phyloP scores from a whole-genome alignment of 2,888 invertebrate genomes.

The Gortyna flavago region DNA sequence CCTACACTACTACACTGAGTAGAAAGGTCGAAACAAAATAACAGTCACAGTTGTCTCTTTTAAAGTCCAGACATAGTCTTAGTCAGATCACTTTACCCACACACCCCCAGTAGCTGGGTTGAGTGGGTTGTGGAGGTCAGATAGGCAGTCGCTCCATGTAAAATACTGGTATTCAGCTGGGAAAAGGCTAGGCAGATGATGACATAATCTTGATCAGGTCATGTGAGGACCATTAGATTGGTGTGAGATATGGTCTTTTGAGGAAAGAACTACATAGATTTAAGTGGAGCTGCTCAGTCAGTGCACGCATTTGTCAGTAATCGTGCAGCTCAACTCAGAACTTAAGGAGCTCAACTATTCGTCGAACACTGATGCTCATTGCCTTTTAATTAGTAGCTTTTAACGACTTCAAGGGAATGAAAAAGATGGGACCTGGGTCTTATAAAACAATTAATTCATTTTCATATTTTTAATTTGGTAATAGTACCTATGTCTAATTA shows the following conservation, averaged over 20 bases:
- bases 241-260: not conserved
- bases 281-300: not conserved
- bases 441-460: not conserved
- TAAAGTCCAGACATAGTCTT: no score
- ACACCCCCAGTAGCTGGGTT: no score
- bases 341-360: not conserved
- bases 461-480: constrained; percentile 38
- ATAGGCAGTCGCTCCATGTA: no score
- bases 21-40: not conserved
- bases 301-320: not conserved
- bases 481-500: constrained; percentile 20
- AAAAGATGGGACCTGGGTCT: no score
- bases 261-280: not conserved
- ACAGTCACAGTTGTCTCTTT: not conserved
- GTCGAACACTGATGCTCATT: not conserved
- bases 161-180: no score
- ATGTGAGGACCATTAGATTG: not conserved
- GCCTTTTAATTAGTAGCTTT: not conserved
- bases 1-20: not conserved
- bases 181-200: no score
- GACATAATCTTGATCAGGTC: no score
- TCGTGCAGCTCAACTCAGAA: not conserved
- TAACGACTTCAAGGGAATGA: not conserved
- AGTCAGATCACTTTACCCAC: not conserved
- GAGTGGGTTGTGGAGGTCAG: no score